These are phyloP conservation scores for Elaphurus davidianus DNA, from an alignment of 2,113 vertebrate species.

Conservation along the genomic window DNA sequence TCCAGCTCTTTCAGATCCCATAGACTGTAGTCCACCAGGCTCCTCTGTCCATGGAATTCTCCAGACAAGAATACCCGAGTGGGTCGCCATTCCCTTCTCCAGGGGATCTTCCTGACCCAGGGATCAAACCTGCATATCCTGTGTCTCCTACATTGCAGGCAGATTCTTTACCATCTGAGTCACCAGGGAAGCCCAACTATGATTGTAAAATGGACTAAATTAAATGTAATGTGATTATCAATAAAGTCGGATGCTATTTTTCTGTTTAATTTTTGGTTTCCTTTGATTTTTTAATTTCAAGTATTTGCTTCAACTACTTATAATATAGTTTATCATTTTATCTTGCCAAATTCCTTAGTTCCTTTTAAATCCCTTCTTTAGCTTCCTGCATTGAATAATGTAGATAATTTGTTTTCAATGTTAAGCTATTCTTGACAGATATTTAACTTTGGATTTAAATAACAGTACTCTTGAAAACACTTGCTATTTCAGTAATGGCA, in stretches of 20 bases:
- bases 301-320: background rate
- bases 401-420: background rate
- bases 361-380: background rate
- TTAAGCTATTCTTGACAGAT: background rate
- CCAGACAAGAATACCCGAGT: background rate
- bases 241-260: background rate
- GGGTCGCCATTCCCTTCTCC: background rate
- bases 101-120: background rate
- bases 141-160: background rate
- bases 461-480: background rate
- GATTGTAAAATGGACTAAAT: background rate
- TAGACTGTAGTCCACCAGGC: background rate
- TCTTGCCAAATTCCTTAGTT: background rate
- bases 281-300: background rate
- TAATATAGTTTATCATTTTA: background rate
- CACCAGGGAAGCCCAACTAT: background rate
- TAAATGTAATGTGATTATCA: background rate
- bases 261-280: background rate
- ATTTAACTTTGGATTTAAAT: slow-evolving; percentile 19
- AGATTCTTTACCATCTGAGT: background rate
- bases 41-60: background rate
- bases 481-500: background rate
- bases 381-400: background rate
- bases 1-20: background rate
- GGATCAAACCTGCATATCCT: background rate